Evolutionary conservation across 1,140 invertebrate genomes (phyloP).

Genomic region (Protaetia brevitarsis): DNA sequence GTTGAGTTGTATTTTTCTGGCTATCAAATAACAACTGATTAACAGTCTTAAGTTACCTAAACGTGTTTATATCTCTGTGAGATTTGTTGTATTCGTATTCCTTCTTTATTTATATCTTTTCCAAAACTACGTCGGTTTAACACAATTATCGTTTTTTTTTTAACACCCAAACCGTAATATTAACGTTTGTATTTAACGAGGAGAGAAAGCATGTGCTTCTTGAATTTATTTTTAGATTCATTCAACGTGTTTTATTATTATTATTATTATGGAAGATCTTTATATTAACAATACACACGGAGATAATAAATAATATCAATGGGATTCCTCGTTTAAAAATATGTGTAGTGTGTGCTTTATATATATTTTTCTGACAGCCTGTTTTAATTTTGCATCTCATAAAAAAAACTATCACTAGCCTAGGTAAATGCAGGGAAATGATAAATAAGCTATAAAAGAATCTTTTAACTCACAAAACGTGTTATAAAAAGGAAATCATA

Average conservation of each 20-base stretch:
- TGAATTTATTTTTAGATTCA: constrained; percentile 11
- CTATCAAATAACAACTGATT: constrained; percentile 14
- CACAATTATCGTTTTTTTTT: neutral
- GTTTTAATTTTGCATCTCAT: too few relatives aligned
- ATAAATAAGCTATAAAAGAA: too few relatives aligned
- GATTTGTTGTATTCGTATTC: neutral
- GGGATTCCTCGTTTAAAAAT: too few relatives aligned
- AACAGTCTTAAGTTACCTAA: neutral
- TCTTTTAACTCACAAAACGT: too few relatives aligned
- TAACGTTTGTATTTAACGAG: constrained; percentile 11
- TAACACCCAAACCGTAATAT: neutral
- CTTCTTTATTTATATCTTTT: neutral
- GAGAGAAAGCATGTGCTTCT: constrained; percentile 12
- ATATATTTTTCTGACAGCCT: too few relatives aligned
- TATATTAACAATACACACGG: too few relatives aligned
- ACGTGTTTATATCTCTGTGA: neutral
- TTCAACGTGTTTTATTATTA: neutral
- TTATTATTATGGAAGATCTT: neutral
- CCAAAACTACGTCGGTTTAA: neutral
- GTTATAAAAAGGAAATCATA: too few relatives aligned
- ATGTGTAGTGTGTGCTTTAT: too few relatives aligned
- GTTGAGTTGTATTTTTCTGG: constrained; percentile 8
- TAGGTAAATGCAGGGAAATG: too few relatives aligned
- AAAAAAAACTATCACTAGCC: too few relatives aligned
- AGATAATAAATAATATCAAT: too few relatives aligned